phyloP scores from a whole-genome alignment of 2,888 invertebrate genomes.

The Melieria crassipennis region DNA sequence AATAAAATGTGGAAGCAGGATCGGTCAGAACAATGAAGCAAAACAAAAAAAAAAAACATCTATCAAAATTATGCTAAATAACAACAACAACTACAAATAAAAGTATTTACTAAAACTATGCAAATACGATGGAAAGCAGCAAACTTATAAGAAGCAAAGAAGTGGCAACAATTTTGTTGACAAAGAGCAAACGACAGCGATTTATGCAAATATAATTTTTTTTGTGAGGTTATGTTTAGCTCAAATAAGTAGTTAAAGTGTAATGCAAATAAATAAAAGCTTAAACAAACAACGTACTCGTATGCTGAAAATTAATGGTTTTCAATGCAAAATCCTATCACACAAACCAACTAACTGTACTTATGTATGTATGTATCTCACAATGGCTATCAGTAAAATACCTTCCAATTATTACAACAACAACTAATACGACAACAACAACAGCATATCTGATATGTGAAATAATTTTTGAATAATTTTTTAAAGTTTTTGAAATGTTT shows the following conservation, averaged over 20 bases:
- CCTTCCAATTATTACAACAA: slow-evolving; percentile 50
- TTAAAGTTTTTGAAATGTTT: background rate
- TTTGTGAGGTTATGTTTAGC: background rate
- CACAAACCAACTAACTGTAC: slow-evolving; percentile 1
- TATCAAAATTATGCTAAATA: slow-evolving; percentile 13
- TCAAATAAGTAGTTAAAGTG: background rate
- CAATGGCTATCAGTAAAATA: slow-evolving; percentile 58
- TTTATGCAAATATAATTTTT: too few relatives aligned
- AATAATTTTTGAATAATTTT: slow-evolving; percentile 23
- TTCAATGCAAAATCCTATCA: background rate
- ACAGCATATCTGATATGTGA: background rate
- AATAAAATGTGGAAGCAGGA: slow-evolving; percentile 65
- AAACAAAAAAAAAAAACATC: slow-evolving; percentile 34
- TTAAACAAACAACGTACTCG: too few relatives aligned
- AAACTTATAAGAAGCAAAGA: slow-evolving; percentile 19
- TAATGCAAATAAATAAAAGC: background rate
- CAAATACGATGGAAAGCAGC: slow-evolving; percentile 30
- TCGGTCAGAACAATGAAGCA: slow-evolving; percentile 62
- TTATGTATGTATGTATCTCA: slow-evolving; percentile 37
- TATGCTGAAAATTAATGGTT: background rate
- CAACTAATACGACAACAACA: slow-evolving; percentile 31
- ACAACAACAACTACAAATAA: slow-evolving; percentile 31
- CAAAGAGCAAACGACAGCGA: background rate
- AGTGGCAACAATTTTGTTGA: background rate
- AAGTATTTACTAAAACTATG: slow-evolving; percentile 21